Evolutionary conservation across 2,797 vertebrate species (phyloP), one percentile per base, ranked within the genome.

Genomic region (Coregonus sp.): DNA sequence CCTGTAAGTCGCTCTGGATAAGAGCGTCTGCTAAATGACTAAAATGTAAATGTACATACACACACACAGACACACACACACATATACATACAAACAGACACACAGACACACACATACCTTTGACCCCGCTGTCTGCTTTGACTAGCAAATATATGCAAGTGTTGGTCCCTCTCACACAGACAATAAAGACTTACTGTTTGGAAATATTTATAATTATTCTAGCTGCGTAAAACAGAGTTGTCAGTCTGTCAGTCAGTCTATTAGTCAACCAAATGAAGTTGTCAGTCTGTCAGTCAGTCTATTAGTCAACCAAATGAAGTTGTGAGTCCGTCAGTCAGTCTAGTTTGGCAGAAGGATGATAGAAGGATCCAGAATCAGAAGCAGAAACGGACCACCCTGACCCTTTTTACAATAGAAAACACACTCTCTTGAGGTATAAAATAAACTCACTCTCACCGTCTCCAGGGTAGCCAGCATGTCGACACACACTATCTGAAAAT

Each of bases 121-220:
- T 31, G 20, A 65, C 1, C 16, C 25, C n/a, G 1, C 35, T 18
- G 82, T 86, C 83, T 82, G 85, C 76, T 93, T 93, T 93, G 91
- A 92, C 91, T 92, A 73, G 81, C 91, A 93, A 93, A 93, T 92
- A 74, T 89, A 92, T 91, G 89, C 89, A 89, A 91, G 85, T 88
- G 77, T 87, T 89, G 87, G 74, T 84, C 56, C 37, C 78, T 47
- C 75, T 75, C 50, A 78, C 3, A 5, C 54, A 59, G 54, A 59
- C 7, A 18, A 59, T 11, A 11, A 47, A 47, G 0, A 47, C 9
- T 47, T 2, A 2, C 31, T 33, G 31, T 52, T 11, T 52, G 7
- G 51, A 12, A 14, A 12, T 12, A 18, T 59, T 0, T 18, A 3
- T 15, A 54, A 5, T 5, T 59, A 2, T 59, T 59, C 54, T 5